Evolutionary conservation across 2,113 vertebrate genomes (phyloP).

Genomic region (Panthera leo): DNA sequence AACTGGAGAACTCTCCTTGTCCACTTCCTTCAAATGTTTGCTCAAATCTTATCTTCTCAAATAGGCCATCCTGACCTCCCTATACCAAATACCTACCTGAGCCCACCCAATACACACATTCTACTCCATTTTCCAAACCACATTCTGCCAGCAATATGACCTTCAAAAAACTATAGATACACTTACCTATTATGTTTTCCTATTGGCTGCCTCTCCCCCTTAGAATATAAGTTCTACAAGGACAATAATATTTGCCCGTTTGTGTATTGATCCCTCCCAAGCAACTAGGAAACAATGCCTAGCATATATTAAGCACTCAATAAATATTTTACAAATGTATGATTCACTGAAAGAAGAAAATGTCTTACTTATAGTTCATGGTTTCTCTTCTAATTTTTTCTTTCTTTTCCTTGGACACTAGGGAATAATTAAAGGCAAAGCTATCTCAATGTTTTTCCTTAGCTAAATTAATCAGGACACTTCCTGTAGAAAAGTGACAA

Average conservation of each 20-base stretch:
- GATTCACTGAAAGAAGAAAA: slow-evolving; percentile 8
- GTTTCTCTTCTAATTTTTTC: neutral
- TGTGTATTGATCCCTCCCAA: neutral
- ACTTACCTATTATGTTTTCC: neutral
- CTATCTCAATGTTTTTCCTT: neutral
- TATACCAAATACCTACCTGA: neutral
- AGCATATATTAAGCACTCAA: neutral
- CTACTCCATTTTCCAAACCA: neutral
- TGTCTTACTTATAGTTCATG: neutral
- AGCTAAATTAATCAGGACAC: neutral
- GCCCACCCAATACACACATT: neutral
- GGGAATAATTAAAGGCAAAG: neutral
- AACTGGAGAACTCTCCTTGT: neutral
- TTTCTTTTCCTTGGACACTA: neutral
- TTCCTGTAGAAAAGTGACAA: neutral
- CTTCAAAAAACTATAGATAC: neutral
- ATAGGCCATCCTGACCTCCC: neutral
- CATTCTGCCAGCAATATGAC: neutral
- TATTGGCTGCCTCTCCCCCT: neutral
- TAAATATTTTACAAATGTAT: neutral
- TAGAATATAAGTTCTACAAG: neutral
- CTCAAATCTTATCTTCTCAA: neutral
- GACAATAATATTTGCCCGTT: neutral
- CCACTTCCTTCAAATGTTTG: neutral
- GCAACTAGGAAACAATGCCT: neutral